A percentile compares a stretch with the other conserved stretches of the same genome.
Evolutionary conservation across 2,888 invertebrate species (phyloP).

Genomic region (Diloba caeruleocephala): DNA sequence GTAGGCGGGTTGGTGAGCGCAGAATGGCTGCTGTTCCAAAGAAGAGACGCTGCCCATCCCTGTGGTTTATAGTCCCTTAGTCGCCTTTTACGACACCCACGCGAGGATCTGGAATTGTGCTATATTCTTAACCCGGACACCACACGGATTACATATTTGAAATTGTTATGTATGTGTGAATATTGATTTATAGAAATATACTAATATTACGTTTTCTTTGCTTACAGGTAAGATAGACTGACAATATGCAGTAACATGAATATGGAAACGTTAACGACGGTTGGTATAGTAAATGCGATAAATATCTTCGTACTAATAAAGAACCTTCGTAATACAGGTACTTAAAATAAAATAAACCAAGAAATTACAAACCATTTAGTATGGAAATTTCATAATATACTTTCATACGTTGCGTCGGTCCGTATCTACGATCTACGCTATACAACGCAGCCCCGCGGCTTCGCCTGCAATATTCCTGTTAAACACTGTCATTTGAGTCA

Average conservation of each 20-base stretch:
- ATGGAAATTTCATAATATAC: constrained; percentile 45
- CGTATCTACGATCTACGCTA: constrained; percentile 50
- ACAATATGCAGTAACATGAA: background rate
- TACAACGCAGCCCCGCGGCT: constrained; percentile 55
- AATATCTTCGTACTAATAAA: background rate
- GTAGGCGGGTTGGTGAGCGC: no score
- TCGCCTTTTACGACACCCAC: no score
- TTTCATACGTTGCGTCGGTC: constrained; percentile 17
- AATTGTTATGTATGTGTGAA: no score
- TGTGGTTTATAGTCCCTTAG: no score
- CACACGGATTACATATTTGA: no score
- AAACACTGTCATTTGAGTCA: constrained; percentile 74
- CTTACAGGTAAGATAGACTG: constrained; percentile 34
- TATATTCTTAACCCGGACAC: no score
- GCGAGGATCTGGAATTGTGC: no score
- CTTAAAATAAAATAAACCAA: background rate
- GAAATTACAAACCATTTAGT: constrained; percentile 21
- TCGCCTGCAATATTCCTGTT: constrained; percentile 49
- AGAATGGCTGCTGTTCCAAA: no score
- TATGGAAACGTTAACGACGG: background rate
- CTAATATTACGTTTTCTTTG: constrained; percentile 15
- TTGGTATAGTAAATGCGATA: background rate
- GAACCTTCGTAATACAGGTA: background rate
- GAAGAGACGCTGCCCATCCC: no score
- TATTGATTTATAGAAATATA: background rate